Percentiles rank a stretch among this genome's conserved stretches.
Conservation (phyloP, 1,140 invertebrate genomes). For the Adoxophyes honmai region DNA sequence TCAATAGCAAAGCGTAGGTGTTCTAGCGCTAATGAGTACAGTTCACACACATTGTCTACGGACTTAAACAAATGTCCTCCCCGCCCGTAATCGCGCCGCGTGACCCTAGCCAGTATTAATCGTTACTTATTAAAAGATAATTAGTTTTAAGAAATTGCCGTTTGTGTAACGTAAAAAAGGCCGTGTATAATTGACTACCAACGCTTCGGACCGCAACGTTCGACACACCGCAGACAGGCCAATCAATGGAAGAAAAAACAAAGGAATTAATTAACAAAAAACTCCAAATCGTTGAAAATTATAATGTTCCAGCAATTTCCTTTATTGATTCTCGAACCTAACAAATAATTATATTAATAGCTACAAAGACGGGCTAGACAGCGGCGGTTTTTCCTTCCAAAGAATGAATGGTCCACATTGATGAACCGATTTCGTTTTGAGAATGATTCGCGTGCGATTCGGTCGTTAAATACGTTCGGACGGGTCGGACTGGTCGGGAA, state of each 20-base stretch:
- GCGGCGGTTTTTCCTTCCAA: slow-evolving; percentile 40
- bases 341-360: slow-evolving; percentile 21
- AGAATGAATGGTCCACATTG: slow-evolving; percentile 38
- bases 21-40: slow-evolving; percentile 38
- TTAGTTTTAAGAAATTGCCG: slow-evolving; percentile 1
- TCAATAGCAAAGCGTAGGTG: slow-evolving; percentile 39
- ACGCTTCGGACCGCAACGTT: neutral
- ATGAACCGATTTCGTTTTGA: slow-evolving; percentile 17
- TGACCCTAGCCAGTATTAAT: neutral
- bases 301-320: slow-evolving; percentile 10
- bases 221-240: neutral
- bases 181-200: neutral
- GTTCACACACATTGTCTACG: slow-evolving; percentile 38
- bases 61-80: slow-evolving; percentile 8
- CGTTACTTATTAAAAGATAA: slow-evolving; percentile 9
- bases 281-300: neutral
- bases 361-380: slow-evolving; percentile 35
- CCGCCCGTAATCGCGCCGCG: neutral
- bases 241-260: slow-evolving; percentile 6
- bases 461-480: slow-evolving; percentile 20
- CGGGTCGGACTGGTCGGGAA: neutral
- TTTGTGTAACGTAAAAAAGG: neutral
- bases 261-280: slow-evolving; percentile 11
- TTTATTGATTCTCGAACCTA: slow-evolving; percentile 1
- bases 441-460: slow-evolving; percentile 38